These are phyloP conservation scores for Esperia sulphurella DNA, from an alignment of 2,888 invertebrate genomes.

Conservation along the genomic window DNA sequence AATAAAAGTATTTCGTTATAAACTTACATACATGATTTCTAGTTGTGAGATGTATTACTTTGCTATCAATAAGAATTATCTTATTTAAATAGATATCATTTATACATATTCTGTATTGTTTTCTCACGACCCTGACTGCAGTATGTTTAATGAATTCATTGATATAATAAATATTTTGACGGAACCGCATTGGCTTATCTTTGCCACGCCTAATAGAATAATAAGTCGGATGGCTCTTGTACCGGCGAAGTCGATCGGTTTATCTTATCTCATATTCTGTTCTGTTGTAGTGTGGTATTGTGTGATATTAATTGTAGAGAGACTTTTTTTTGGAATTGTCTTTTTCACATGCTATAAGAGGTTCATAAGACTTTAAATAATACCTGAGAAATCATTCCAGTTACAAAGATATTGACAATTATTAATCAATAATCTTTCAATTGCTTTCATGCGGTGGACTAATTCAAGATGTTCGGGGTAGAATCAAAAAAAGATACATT, in stretches of 20 bases:
- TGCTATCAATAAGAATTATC: background rate
- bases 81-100: slow-evolving; percentile 1
- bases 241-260: slow-evolving; percentile 22
- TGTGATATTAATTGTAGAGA: slow-evolving; percentile 21
- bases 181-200: slow-evolving; percentile 25
- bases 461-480: too few species aligned
- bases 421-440: too few species aligned
- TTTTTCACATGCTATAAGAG: too few species aligned
- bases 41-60: background rate
- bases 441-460: too few species aligned
- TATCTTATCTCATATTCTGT: slow-evolving; percentile 55
- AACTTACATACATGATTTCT: too few species aligned
- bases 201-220: slow-evolving; percentile 29
- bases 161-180: slow-evolving; percentile 57
- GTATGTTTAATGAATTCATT: slow-evolving; percentile 32
- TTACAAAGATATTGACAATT: too few species aligned
- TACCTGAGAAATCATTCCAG: too few species aligned
- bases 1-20: too few species aligned
- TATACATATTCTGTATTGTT: slow-evolving; percentile 8
- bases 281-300: slow-evolving; percentile 24
- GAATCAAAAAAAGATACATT: too few species aligned
- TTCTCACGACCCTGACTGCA: slow-evolving; percentile 22
- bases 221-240: slow-evolving; percentile 35
- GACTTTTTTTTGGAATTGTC: too few species aligned
- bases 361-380: too few species aligned